Percentiles rank a stretch among this genome's conserved stretches.
phyloP scores from a whole-genome alignment of 2,888 invertebrate species.

The Caenorhabditis zanzibari region DNA sequence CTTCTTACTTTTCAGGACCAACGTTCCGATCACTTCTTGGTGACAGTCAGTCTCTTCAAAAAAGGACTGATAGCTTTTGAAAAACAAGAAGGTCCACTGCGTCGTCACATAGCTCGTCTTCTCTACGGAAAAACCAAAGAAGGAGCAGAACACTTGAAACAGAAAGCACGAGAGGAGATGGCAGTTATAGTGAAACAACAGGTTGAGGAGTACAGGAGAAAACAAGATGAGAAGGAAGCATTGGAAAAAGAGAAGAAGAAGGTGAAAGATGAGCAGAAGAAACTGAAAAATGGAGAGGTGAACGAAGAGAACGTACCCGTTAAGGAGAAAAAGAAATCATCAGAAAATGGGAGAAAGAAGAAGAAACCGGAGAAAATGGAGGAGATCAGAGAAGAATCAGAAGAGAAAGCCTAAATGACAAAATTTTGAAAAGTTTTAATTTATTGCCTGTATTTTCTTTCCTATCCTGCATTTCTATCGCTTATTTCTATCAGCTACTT shows the following conservation, averaged over 20 bases:
- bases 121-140: slow-evolving; percentile 11
- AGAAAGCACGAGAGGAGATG: slow-evolving; percentile 34
- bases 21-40: slow-evolving; percentile 33
- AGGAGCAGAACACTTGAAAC: slow-evolving; percentile 43
- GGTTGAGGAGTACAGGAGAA: slow-evolving; percentile 23
- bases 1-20: slow-evolving; percentile 17
- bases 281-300: background rate
- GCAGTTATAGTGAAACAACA: slow-evolving; percentile 7
- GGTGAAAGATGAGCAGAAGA: background rate
- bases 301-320: background rate
- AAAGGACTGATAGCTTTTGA: slow-evolving; percentile 41
- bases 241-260: background rate
- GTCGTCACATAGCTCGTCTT: slow-evolving; percentile 38
- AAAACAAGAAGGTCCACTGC: slow-evolving; percentile 22
- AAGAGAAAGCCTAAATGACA: background rate
- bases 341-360: no score
- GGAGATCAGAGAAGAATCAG: background rate
- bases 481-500: background rate
- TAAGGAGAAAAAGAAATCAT: no score
- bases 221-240: slow-evolving; percentile 14
- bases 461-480: background rate
- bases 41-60: slow-evolving; percentile 35
- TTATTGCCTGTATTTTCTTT: background rate
- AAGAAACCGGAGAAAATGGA: background rate
- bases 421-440: background rate